Evolutionary conservation across 2,113 vertebrate genomes (phyloP), one percentile per base, ranked within the genome.

Genomic region (Coracopsis vasa): DNA sequence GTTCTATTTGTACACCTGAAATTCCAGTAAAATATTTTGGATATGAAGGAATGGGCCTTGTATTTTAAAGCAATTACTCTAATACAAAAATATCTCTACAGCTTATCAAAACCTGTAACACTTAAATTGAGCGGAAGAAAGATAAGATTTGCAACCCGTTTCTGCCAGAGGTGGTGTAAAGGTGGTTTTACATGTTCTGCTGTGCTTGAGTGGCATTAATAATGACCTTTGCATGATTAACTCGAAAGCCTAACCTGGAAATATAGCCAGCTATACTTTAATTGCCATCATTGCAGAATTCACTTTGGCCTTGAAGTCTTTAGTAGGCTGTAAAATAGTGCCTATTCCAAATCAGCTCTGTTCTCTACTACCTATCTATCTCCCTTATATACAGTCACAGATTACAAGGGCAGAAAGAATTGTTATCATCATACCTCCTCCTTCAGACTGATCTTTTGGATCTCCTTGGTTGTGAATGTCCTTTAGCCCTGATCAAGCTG

Each of bases 221-320:
- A 66, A 62, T 35, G 92, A 95, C 66, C 86, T 90, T 84, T 85
- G 45, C 51, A 80, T 69, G 89, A 95, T 96, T 94, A 89, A 80
- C 80, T 87, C 13, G 10, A 62, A 71, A 93, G 53, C 44, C 86
- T 75, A 67, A 71, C 44, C 65, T 86, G 80, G 62, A 90, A 94
- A 92, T 80, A 77, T 80, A 86, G 77, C 62, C 56, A 75, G 87
- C 71, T 85, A 58, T 72, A n/a, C 61, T 93, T 90, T 96, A 94
- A 93, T 91, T 96, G 91, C 62, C 73, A 60, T 95, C 90, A 94
- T 82, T 88, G 88, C 28, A 56, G 86, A 50, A 67, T 79, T 86
- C 86, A 81, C 80, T 93, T 91, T 65, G 88, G 94, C 91, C 94
- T 90, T 92, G 80, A 91, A 88, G 47, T 13, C 65, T 61, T 93